Base-by-base conservation (phyloP, 2,797 vertebrate genomes). In the Gastrophryne carolinensis region DNA sequence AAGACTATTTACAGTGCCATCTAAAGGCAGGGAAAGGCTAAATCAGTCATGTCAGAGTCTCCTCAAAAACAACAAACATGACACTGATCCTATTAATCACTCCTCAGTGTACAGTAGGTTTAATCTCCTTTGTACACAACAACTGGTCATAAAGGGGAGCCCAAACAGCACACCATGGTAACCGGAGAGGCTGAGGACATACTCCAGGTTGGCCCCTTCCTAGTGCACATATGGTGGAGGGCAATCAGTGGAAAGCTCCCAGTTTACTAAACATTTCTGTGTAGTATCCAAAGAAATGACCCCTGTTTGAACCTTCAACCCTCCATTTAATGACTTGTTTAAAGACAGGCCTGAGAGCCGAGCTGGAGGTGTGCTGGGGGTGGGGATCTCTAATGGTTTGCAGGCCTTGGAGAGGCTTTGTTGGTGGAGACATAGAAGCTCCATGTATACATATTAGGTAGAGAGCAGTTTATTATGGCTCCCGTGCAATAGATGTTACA, bases 301-400 rank as follows among this genome's bases (percentile, higher is more conserved):
- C 96, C 93, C 89, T 85, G 82, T 74, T 82, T 88, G 92, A 98
- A 95, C 96, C 91, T 90, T 91, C 96, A 95, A 98, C 96, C 95
- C 95, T 94, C 90, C 88, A 90, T 89, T 93, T 97, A 97, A 98
- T 97, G 96, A 97, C 96, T 98, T 98, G 96, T 98, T 98, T 97
- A 95, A 97, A 98, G 96, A 96, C 95, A 95, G 94, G 93, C 92
- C 94, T 90, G 91, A 94, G 94, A 96, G 96, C 95, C 93, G 95
- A 54, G 75, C 35, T 72, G n/a, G 68, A 66, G 75, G 61, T 72
- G 95, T 83, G 94, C 92, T 93, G 94, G 92, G 95, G 93, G 88
- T 87, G 81, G 78, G 84, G 89, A 88, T 86, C 89, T 88, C 88
- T 91, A 91, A 92, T 92, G 90, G 90, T 87, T 90, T 88, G 82